Evolutionary conservation across 92 coral and sea anemone species (phyloP).

Genomic region (Bergia puertoricense): DNA sequence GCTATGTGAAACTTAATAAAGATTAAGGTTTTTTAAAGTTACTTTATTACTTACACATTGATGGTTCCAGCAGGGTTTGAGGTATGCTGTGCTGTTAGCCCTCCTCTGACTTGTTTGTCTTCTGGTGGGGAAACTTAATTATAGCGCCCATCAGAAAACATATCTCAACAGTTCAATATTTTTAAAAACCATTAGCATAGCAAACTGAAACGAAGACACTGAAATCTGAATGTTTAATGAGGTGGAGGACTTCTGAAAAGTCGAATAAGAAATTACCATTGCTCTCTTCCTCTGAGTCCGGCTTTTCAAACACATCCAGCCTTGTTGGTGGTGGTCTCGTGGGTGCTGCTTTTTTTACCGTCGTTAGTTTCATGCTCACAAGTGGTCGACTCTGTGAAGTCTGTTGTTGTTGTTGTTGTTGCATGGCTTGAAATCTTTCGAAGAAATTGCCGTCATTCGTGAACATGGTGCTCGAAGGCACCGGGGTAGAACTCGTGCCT

Average conservation of each 20-base stretch:
- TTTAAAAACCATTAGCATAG: conserved; percentile 30
- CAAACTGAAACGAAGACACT: conserved; percentile 30
- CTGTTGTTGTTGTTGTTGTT: conserved; percentile 48
- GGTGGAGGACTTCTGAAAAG: conserved; percentile 7
- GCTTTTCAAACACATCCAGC: conserved; percentile 85
- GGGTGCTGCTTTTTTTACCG: conserved; percentile 73
- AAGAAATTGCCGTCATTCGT: conserved; percentile 95
- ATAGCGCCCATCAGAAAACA: conserved; percentile 92
- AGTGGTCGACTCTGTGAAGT: conserved; percentile 51
- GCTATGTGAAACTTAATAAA: too few species aligned
- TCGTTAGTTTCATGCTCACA: conserved; percentile 84
- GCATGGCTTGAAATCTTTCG: conserved; percentile 99
- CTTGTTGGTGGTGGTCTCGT: conserved; percentile 66
- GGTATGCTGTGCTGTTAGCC: conserved; percentile 41
- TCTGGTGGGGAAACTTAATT: conserved; percentile 99
- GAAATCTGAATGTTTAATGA: conserved; percentile 28
- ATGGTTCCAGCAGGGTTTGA: conserved; percentile 57
- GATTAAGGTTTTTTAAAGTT: not conserved
- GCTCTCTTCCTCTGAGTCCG: conserved; percentile 60
- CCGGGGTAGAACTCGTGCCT: conserved; percentile 25
- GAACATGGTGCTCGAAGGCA: conserved; percentile 57
- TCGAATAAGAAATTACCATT: conserved; percentile 76
- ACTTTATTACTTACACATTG: conserved; percentile 37
- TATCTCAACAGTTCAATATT: conserved; percentile 53
- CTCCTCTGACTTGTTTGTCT: conserved; percentile 57